Percentiles rank a stretch among this genome's conserved stretches.
These are phyloP conservation scores for Anguilla anguilla DNA, from an alignment of 2,797 vertebrate genomes.

Conservation along the genomic window DNA sequence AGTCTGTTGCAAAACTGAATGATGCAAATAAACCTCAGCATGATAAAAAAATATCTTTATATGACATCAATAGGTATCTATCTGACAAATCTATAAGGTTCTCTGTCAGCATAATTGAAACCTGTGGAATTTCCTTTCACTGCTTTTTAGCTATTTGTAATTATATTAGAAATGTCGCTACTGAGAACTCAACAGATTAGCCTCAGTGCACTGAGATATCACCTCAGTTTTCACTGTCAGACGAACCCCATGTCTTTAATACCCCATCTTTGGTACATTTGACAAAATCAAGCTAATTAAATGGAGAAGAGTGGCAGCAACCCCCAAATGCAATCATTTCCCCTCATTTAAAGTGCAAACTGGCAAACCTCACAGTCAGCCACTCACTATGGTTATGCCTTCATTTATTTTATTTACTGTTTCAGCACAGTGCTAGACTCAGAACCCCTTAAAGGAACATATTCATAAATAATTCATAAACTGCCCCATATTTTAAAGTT, in stretches of 20 bases:
- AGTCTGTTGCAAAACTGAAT: neutral
- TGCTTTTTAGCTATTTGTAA: neutral
- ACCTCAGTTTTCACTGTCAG: neutral
- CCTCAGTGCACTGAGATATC: neutral
- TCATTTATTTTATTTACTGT: neutral
- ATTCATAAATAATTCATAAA: neutral
- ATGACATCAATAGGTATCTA: neutral
- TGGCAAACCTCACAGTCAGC: conserved; percentile 33
- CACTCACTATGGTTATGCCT: conserved; percentile 30
- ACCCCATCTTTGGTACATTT: conserved; percentile 28
- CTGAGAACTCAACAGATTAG: neutral
- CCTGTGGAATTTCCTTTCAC: neutral
- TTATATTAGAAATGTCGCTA: neutral
- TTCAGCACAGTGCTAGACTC: neutral
- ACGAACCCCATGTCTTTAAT: neutral
- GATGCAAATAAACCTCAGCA: neutral
- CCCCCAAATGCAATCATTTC: conserved; percentile 43
- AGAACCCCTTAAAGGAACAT: neutral
- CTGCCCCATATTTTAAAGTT: neutral
- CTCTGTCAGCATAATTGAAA: neutral
- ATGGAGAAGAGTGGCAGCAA: neutral
- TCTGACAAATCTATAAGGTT: neutral
- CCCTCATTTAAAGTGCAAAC: conserved; percentile 50
- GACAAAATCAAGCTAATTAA: conserved; percentile 1
- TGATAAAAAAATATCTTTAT: neutral